Evolutionary conservation across 64 coral and sea anemone genomes (phyloP).

Genomic region (Anthopleura sola): DNA sequence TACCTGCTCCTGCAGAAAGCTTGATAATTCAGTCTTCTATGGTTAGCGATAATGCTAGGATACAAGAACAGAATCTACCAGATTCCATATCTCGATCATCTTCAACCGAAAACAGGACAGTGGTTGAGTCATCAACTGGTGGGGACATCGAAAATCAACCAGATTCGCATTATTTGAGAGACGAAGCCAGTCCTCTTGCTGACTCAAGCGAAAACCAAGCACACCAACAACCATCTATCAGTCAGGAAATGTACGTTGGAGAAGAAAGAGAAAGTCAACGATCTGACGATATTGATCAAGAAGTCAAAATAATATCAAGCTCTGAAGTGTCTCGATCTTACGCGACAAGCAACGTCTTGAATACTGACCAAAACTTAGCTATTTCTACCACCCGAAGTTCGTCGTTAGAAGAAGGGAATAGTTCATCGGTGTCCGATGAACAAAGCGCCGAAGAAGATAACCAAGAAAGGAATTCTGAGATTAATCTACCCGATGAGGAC

Average conservation of each 20-base stretch:
- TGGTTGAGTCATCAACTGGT: neutral
- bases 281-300: neutral
- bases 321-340: constrained; percentile 5
- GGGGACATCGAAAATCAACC: neutral
- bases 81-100: neutral
- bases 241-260: neutral
- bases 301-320: constrained; percentile 6
- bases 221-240: neutral
- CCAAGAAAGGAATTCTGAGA: neutral
- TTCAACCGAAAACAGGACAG: neutral
- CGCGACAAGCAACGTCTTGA: neutral
- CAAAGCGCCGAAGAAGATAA: neutral
- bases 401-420: neutral
- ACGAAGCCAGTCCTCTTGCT: neutral
- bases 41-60: neutral
- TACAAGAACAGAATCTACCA: neutral
- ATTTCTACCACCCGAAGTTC: constrained; percentile 3
- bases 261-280: neutral
- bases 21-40: neutral
- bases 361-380: neutral
- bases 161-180: constrained; percentile 4
- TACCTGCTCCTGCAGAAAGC: neutral
- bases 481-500: neutral
- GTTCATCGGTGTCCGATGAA: neutral
- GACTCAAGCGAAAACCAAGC: neutral